Conservation (phyloP, 2,888 invertebrate species). For the Anaspis maculata region DNA sequence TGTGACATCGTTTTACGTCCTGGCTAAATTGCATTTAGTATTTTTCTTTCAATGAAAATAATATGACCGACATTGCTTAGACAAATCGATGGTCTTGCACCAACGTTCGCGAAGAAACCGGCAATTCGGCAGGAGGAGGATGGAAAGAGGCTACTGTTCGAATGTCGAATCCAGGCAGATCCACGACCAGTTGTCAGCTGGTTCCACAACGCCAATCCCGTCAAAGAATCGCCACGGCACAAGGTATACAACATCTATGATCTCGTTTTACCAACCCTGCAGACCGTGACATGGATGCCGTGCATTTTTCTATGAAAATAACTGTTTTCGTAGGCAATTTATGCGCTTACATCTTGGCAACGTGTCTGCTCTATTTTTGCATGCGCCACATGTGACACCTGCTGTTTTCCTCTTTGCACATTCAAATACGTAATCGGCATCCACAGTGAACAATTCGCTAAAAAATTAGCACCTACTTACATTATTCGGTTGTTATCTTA, state of each 20-base stretch:
- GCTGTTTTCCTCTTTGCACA: constrained; percentile 25
- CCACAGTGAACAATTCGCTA: no score
- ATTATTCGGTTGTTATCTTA: no score
- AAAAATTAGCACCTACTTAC: no score
- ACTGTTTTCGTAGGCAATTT: constrained; percentile 21
- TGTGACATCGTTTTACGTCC: no score
- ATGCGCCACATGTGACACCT: constrained; percentile 25
- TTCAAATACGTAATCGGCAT: no score
- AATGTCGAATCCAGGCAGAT: constrained; percentile 90
- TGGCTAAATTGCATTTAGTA: no score
- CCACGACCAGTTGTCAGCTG: constrained; percentile 82
- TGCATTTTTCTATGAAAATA: constrained; percentile 13
- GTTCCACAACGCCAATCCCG: constrained; percentile 81
- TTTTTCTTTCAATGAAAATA: constrained; percentile 8
- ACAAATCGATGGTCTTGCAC: constrained; percentile 96
- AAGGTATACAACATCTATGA: constrained; percentile 51
- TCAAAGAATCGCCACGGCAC: constrained; percentile 75
- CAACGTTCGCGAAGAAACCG: constrained; percentile 96
- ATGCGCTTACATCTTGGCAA: constrained; percentile 23
- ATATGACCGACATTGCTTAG: constrained; percentile 43
- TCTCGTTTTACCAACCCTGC: constrained; percentile 4
- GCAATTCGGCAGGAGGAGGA: constrained; percentile 96
- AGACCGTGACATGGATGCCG: constrained; percentile 12
- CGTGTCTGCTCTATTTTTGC: constrained; percentile 25
- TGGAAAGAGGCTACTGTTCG: constrained; percentile 86